Conservation (phyloP, 2,797 vertebrate species). For the Peromyscus melanophrys region DNA sequence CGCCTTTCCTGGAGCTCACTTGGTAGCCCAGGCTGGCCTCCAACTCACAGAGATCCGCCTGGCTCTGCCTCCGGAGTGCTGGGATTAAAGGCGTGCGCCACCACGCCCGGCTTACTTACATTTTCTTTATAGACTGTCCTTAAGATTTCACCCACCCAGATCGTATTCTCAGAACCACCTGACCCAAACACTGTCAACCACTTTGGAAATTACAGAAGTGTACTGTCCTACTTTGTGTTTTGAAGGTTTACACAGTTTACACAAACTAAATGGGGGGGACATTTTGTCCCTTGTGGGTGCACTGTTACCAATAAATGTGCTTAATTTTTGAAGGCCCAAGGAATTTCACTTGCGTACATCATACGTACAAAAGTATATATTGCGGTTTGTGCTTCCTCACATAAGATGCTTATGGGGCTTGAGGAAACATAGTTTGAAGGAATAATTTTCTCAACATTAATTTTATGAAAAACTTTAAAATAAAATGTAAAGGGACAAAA, state of each 20-base stretch:
- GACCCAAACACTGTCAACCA: background rate
- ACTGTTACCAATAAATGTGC: background rate
- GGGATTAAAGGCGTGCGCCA: no score
- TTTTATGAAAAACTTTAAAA: slow-evolving; percentile 15
- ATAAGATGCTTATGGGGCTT: background rate
- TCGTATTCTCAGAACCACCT: background rate
- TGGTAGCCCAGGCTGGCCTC: no score
- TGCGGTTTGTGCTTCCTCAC: background rate
- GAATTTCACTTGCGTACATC: background rate
- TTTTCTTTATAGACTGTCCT: background rate
- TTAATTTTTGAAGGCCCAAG: slow-evolving; percentile 26
- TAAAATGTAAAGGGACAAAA: background rate
- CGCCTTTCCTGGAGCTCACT: no score
- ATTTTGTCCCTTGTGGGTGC: background rate
- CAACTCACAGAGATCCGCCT: no score
- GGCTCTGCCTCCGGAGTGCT: no score
- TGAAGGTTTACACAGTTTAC: background rate
- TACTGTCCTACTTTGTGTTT: background rate
- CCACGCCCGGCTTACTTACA: no score
- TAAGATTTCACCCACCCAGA: background rate
- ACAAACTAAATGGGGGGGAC: background rate
- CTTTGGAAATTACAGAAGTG: background rate
- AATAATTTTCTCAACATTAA: slow-evolving; percentile 12
- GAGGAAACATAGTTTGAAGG: background rate
- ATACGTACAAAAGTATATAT: slow-evolving; percentile 33